Evolutionary conservation across 2,797 vertebrate species (phyloP).

Genomic region (Oreortyx pictus): DNA sequence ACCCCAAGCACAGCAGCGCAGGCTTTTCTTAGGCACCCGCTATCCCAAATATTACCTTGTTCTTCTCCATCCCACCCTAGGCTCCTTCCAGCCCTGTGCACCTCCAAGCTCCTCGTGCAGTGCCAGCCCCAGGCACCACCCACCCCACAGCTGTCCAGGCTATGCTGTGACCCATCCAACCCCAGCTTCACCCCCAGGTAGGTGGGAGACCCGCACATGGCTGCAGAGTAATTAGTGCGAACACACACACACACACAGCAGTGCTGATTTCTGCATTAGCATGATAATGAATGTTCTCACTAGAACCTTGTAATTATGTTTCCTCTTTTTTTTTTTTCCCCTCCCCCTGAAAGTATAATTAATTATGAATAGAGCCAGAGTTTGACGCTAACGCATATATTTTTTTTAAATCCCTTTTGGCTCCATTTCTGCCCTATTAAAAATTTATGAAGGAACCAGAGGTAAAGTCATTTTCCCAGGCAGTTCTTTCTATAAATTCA

Average conservation of each 20-base stretch:
- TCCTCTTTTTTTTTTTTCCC: conserved; percentile 57
- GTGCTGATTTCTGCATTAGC: conserved; percentile 73
- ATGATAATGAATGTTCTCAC: conserved; percentile 82
- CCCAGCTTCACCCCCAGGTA: background rate
- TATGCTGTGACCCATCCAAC: background rate
- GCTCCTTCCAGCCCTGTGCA: background rate
- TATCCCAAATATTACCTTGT: background rate
- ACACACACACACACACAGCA: conserved; percentile 10
- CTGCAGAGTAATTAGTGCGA: conserved; percentile 61
- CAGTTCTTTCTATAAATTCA: conserved; percentile 52
- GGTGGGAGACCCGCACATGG: conserved; percentile 58
- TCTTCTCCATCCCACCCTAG: background rate
- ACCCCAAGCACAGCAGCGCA: background rate
- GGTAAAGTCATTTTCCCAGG: conserved; percentile 68
- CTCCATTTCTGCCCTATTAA: conserved; percentile 75
- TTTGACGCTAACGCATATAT: conserved; percentile 45
- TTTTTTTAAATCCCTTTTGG: conserved; percentile 48
- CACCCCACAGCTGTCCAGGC: background rate
- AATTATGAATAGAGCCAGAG: conserved; percentile 77
- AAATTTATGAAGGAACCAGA: conserved; percentile 66
- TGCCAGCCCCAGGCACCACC: background rate
- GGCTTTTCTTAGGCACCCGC: background rate
- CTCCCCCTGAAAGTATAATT: conserved; percentile 77
- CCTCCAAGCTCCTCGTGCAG: too few species aligned
- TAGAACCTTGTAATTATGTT: conserved; percentile 80